Percentiles rank a stretch among this genome's conserved stretches.
Conservation (phyloP, 2,113 vertebrate species). For the Athene cunicularia region DNA sequence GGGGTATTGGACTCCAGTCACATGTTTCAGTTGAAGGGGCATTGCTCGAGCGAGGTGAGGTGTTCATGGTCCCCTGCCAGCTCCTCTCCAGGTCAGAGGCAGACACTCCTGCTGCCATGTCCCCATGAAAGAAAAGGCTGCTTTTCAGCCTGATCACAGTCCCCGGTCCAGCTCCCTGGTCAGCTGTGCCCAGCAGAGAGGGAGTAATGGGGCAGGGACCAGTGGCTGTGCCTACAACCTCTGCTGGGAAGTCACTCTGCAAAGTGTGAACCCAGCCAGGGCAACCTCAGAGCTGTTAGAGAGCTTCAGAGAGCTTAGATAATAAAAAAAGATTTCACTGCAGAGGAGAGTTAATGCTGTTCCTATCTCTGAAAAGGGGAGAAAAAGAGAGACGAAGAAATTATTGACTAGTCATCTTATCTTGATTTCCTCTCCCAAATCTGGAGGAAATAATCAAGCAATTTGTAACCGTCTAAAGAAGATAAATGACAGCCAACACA, state of each 20-base stretch:
- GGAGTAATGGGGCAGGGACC: background rate
- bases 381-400: background rate
- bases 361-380: background rate
- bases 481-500: background rate
- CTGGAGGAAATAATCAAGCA: background rate
- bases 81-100: background rate
- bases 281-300: background rate
- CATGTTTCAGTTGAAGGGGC: fast-evolving
- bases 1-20: fast-evolving
- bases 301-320: background rate
- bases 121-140: background rate
- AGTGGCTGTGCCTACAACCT: fast-evolving
- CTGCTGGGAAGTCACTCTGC: background rate
- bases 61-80: background rate
- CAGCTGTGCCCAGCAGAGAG: fast-evolving
- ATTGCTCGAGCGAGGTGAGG: background rate
- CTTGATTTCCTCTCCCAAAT: background rate
- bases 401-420: background rate
- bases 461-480: background rate
- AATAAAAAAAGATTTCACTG: background rate
- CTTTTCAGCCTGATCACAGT: fast-evolving
- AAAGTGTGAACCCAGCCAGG: background rate
- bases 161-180: background rate
- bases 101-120: background rate
- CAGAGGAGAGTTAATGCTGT: background rate